phyloP scores from a whole-genome alignment of 2,888 invertebrate species.

The Aricia artaxerxes region DNA sequence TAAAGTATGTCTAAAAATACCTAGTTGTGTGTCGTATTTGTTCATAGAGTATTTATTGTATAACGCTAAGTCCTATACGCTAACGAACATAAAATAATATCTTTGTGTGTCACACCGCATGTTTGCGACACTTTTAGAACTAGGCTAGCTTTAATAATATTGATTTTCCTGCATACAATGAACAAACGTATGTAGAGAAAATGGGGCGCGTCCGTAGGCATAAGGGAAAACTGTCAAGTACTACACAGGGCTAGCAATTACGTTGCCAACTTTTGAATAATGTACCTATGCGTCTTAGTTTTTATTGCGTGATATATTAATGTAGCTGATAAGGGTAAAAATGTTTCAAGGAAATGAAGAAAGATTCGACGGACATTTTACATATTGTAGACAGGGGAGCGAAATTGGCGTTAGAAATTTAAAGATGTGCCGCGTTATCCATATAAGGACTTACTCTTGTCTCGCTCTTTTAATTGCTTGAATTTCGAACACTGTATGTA shows the following conservation, averaged over 20 bases:
- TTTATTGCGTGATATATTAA: background rate
- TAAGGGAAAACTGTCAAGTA: slow-evolving; percentile 14
- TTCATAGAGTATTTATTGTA: background rate
- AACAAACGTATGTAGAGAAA: background rate
- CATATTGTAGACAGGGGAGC: no score
- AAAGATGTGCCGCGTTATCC: no score
- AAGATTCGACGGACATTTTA: background rate
- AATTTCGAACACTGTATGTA: no score
- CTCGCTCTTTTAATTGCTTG: no score
- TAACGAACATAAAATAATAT: slow-evolving; percentile 18
- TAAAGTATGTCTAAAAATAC: background rate
- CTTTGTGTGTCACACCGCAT: slow-evolving; percentile 1
- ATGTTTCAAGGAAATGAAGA: background rate
- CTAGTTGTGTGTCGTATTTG: background rate
- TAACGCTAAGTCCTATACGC: background rate
- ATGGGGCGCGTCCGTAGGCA: slow-evolving; percentile 9
- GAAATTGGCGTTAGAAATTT: no score
- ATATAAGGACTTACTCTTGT: no score
- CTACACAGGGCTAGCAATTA: slow-evolving; percentile 2
- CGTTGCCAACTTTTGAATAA: slow-evolving; percentile 6
- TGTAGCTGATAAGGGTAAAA: background rate
- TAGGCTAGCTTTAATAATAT: slow-evolving; percentile 24
- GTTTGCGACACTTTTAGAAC: background rate
- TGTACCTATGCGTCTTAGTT: background rate
- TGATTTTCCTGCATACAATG: slow-evolving; percentile 13